Evolutionary conservation across 2,888 invertebrate species (phyloP).

Genomic region (Pristionchus japonicus): DNA sequence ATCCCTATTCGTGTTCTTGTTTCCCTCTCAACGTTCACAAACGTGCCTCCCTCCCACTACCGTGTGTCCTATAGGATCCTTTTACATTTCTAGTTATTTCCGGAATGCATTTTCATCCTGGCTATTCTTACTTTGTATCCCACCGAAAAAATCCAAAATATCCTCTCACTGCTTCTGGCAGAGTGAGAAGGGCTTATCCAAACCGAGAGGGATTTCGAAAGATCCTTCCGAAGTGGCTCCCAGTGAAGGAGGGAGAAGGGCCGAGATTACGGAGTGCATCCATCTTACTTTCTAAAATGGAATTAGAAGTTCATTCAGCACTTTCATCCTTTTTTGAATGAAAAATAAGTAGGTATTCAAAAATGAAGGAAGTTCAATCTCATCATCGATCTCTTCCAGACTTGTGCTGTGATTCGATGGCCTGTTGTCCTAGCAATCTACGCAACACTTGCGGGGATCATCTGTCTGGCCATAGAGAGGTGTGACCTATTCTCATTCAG

Average conservation of each 20-base stretch:
- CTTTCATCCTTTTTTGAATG: neutral
- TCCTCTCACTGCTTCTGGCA: neutral
- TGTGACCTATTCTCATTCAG: too few species aligned
- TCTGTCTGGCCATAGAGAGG: conserved; percentile 58
- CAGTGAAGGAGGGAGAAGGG: neutral
- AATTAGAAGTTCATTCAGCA: neutral
- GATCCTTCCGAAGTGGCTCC: neutral
- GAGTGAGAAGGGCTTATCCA: neutral
- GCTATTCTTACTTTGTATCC: neutral
- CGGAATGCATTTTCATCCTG: neutral
- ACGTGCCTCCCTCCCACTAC: too few species aligned
- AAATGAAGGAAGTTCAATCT: too few species aligned
- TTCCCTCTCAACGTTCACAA: too few species aligned
- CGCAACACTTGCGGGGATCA: conserved; percentile 59
- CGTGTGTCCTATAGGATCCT: neutral
- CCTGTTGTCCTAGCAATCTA: conserved; percentile 61
- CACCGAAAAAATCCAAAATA: neutral
- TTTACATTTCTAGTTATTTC: neutral
- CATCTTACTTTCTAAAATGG: neutral
- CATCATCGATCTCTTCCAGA: conserved; percentile 8
- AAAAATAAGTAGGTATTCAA: neutral
- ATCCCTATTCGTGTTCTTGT: neutral
- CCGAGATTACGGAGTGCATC: neutral
- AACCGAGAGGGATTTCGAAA: neutral
- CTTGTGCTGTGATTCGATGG: conserved; percentile 49